phyloP scores from a whole-genome alignment of 1,140 invertebrate species.

The Cydia fagiglandana region DNA sequence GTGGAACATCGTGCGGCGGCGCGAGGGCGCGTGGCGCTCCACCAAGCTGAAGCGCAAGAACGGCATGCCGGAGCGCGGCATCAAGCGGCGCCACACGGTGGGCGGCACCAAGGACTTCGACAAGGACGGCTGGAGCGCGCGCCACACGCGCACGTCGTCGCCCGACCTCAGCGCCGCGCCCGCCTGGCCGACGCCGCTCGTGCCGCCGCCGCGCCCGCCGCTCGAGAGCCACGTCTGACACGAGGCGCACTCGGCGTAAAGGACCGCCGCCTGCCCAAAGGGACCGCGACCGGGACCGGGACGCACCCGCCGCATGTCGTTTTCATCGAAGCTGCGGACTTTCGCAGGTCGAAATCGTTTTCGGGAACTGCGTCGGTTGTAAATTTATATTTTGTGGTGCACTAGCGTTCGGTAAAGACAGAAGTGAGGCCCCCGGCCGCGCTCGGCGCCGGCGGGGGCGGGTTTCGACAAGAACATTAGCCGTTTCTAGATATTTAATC shows the following conservation, averaged over 20 bases:
- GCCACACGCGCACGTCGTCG: constrained; percentile 74
- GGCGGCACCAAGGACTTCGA: constrained; percentile 91
- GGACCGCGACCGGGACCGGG: no score
- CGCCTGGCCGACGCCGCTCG: constrained; percentile 56
- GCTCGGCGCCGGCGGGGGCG: background rate
- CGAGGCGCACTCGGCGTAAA: constrained; percentile 15
- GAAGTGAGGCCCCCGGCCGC: background rate
- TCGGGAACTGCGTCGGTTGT: background rate
- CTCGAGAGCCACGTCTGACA: constrained; percentile 76
- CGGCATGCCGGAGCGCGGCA: constrained; percentile 87
- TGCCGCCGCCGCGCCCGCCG: constrained; percentile 66
- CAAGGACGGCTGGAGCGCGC: constrained; percentile 76
- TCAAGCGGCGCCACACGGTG: constrained; percentile 94
- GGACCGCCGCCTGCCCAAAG: background rate
- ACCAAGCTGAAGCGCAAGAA: constrained; percentile 87
- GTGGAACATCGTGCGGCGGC: constrained; percentile 86
- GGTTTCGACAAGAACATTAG: background rate
- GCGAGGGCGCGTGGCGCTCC: constrained; percentile 80
- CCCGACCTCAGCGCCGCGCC: constrained; percentile 64
- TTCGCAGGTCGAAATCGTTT: background rate
- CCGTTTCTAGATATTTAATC: constrained; percentile 16
- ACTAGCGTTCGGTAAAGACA: background rate
- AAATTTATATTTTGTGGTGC: constrained; percentile 13
- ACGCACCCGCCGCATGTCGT: background rate
- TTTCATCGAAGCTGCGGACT: background rate